Evolutionary conservation across 2,113 vertebrate species (phyloP).

Genomic region (Callopanchax toddi): DNA sequence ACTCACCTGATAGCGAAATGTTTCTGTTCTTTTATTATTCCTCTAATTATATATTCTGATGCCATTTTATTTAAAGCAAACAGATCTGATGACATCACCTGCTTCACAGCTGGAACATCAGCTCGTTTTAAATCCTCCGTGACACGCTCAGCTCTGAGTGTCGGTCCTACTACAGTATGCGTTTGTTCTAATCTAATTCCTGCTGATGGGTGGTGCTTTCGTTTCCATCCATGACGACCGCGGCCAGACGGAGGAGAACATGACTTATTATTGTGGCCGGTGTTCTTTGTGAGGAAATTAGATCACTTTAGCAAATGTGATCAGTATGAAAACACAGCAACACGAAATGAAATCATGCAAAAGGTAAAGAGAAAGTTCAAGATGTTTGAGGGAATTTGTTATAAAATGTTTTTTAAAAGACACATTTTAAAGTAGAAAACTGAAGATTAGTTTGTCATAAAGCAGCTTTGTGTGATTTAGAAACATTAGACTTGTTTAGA

Average conservation of each 20-base stretch:
- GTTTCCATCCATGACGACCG: background rate
- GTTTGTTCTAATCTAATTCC: background rate
- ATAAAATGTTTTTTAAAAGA: no score
- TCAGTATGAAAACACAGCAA: slow-evolving; percentile 12
- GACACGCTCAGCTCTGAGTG: background rate
- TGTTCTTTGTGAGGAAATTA: slow-evolving; percentile 9
- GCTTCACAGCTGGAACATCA: background rate
- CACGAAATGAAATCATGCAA: background rate
- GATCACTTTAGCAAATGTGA: slow-evolving; percentile 4
- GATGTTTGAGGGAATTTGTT: background rate
- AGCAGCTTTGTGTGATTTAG: background rate
- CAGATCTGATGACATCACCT: no score
- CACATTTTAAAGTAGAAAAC: background rate
- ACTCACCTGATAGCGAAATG: no score
- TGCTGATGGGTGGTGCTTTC: slow-evolving; percentile 1
- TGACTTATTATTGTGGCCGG: background rate
- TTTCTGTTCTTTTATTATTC: no score
- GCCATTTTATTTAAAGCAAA: no score
- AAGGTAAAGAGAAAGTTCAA: background rate
- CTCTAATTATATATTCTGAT: no score
- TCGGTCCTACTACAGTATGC: background rate
- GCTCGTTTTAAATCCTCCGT: background rate
- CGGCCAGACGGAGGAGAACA: background rate
- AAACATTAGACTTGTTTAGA: no score
- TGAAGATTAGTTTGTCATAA: background rate